Evolutionary conservation across 2,888 invertebrate genomes (phyloP).

Genomic region (Ochropleura leucogaster): DNA sequence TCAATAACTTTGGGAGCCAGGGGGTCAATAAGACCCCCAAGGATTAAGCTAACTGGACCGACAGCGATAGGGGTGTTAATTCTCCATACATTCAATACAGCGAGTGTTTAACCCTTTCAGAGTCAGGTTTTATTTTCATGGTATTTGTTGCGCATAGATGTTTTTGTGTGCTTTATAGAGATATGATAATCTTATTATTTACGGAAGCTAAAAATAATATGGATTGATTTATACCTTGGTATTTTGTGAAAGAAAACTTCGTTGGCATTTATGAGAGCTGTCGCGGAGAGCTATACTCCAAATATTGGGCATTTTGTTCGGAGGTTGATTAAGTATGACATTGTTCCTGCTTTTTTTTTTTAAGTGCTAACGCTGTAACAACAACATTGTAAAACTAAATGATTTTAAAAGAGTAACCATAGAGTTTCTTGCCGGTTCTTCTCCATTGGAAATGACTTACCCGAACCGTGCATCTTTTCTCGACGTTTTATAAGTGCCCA

Average conservation of each 20-base stretch:
- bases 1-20: slow-evolving; percentile 43
- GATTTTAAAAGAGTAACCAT: too few relatives aligned
- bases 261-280: neutral
- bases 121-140: slow-evolving; percentile 12
- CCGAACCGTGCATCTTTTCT: too few relatives aligned
- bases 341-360: too few relatives aligned
- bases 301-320: too few relatives aligned
- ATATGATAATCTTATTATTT: neutral
- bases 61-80: slow-evolving; percentile 57
- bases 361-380: too few relatives aligned
- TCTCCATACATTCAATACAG: slow-evolving; percentile 54
- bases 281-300: too few relatives aligned
- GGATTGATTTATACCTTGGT: neutral
- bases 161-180: neutral
- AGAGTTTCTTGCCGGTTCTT: too few relatives aligned
- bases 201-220: too few relatives aligned
- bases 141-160: neutral
- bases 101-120: slow-evolving; percentile 43
- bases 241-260: neutral
- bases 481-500: too few relatives aligned
- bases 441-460: too few relatives aligned
- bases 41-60: slow-evolving; percentile 54
- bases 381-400: too few relatives aligned
- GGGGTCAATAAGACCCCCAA: slow-evolving; percentile 42
- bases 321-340: too few relatives aligned